Evolutionary conservation across 53 echinoderm and acorn worm species (phyloP), one percentile per base, ranked within the genome.

Genomic region (Pentamera pediparva): DNA sequence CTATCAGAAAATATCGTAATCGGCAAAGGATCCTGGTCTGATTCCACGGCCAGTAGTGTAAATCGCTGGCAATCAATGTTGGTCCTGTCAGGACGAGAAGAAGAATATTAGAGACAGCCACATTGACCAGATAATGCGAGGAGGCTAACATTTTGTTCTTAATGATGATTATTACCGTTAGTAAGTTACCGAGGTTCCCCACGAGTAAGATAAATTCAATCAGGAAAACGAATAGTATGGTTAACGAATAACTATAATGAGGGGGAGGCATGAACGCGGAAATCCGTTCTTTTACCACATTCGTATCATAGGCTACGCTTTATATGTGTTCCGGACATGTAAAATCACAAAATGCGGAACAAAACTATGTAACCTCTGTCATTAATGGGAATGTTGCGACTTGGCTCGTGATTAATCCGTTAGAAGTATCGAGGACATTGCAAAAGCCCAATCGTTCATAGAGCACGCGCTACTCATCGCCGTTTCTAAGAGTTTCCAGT

Each of bases 21-120:
- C 86, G 80, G 65, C 98, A 98, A 56, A 92, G 63, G 61, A 98
- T 86, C 5, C 77, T 39, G 3, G 82, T 83, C 37, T 88, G 91
- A 10, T 85, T 81, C 98, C 98, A 98, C 3, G 98, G 98, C 87
- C 90, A 91, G 37, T 56, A 85, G 17, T 82, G 84, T 3, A 89
- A 35, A 39, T 86, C 83, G 32, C 77, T 81, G 9, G 89, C 83
- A 7, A 98, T 83, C 45, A 91, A 91, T 18, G 76, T 83, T 32
- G 91, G 98, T 6, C 98, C 90, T 0, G 98, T 92, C 30, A 98
- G 67, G 11, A 86, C 61, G 15, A 98, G 75, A 1, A 98, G 75
- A 51, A 98, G 41, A 41, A 98, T 78, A 45, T 98, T 91, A 2
- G 98, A 98, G 9, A 82, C 39, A 28, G 98, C 98, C 79, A 98